Conservation (phyloP, 1,140 invertebrate genomes). For the Sycophaga agraensis region DNA sequence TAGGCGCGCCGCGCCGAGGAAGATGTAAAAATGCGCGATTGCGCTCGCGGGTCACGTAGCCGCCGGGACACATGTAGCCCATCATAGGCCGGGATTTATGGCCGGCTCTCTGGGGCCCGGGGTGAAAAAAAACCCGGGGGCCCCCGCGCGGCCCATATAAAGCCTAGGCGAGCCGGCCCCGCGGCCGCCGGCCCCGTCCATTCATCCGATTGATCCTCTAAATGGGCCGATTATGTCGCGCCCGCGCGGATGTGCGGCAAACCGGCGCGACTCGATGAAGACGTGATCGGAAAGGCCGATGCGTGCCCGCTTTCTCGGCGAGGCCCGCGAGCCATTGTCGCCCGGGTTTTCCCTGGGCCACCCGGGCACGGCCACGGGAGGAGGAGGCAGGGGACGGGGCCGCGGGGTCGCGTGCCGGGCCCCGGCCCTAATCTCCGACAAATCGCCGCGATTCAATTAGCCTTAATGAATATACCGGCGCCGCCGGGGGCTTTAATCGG, state of each 20-base stretch:
- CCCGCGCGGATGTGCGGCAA: too few relatives aligned
- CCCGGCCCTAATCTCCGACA: constrained; percentile 4
- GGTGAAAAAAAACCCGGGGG: not conserved
- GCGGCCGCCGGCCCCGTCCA: not conserved
- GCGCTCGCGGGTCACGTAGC: constrained; percentile 47
- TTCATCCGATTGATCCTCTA: too few relatives aligned
- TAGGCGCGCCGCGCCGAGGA: constrained; percentile 33
- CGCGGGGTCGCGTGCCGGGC: not conserved
- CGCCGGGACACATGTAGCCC: constrained; percentile 50
- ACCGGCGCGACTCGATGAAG: too few relatives aligned
- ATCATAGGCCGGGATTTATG: constrained; percentile 52
- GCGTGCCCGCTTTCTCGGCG: too few relatives aligned
- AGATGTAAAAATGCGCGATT: constrained; percentile 49
- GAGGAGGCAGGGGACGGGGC: too few relatives aligned
- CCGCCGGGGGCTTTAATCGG: too few relatives aligned
- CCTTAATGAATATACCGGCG: too few relatives aligned
- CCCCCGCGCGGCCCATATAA: constrained; percentile 35
- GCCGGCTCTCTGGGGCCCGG: not conserved
- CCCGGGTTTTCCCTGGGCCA: constrained; percentile 7
- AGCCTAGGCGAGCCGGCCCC: constrained; percentile 19
- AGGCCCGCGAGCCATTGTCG: not conserved
- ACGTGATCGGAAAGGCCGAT: too few relatives aligned
- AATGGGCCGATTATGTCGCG: not conserved
- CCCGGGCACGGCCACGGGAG: too few relatives aligned
- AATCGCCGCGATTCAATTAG: not conserved